Percentiles rank a stretch among this genome's conserved stretches.
Evolutionary conservation across 1,140 invertebrate genomes (phyloP).

Genomic region (Apis laboriosa): DNA sequence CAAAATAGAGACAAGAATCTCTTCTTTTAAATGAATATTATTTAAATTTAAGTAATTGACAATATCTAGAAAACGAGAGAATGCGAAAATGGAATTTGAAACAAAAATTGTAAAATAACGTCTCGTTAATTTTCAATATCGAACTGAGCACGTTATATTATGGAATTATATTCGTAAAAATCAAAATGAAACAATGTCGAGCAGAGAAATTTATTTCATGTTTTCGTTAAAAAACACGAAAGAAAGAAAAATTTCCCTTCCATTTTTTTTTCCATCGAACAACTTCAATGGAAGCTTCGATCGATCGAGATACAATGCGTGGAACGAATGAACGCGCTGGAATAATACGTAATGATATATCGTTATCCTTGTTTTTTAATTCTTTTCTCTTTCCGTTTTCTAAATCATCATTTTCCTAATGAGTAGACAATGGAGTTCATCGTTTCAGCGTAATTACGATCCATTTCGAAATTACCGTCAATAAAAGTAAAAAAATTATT

Average conservation of each 20-base stretch:
- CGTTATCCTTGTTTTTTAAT: background rate
- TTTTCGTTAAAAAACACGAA: background rate
- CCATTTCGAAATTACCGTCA: no score
- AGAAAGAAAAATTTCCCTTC: background rate
- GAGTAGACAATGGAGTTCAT: background rate
- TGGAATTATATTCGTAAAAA: background rate
- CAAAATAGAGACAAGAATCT: no score
- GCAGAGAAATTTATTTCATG: background rate
- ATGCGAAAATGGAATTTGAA: no score
- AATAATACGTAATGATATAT: background rate
- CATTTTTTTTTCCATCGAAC: background rate
- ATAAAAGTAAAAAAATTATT: no score
- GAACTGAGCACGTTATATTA: background rate
- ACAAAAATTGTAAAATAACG: no score
- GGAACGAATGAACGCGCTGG: background rate
- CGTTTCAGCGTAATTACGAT: background rate
- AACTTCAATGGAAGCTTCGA: background rate
- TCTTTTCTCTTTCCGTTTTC: background rate
- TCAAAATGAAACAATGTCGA: background rate
- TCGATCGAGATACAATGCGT: background rate
- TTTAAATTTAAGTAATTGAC: no score
- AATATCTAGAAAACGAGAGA: no score
- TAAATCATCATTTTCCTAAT: background rate
- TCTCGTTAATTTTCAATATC: background rate
- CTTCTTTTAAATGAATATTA: no score